Evolutionary conservation across 2,888 invertebrate species (phyloP).

Genomic region (Ichneumon xanthorius): DNA sequence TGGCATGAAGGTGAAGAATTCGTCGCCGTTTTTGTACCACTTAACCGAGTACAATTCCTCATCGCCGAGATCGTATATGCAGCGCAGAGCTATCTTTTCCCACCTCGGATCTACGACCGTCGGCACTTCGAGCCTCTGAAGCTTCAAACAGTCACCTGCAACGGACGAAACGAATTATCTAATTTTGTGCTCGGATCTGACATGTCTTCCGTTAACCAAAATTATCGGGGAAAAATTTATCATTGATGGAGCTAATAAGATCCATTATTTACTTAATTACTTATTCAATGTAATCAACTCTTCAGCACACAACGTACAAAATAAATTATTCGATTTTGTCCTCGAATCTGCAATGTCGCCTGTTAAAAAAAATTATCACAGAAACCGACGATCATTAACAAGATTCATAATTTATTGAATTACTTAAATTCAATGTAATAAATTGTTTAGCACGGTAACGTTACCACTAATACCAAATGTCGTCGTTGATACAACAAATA

Average conservation of each 20-base stretch:
- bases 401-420: not conserved
- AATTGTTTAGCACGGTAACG: not conserved
- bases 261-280: too few species aligned
- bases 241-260: too few species aligned
- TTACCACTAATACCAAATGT: too few species aligned
- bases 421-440: not conserved
- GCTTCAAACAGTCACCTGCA: conserved; percentile 74
- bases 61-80: conserved; percentile 80
- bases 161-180: conserved; percentile 36
- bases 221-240: not conserved
- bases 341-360: too few species aligned
- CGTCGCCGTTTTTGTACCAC: conserved; percentile 81
- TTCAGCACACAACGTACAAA: conserved; percentile 42
- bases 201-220: too few species aligned
- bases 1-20: conserved; percentile 81
- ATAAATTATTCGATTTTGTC: conserved; percentile 4
- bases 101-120: conserved; percentile 80
- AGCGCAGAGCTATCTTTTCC: conserved; percentile 76
- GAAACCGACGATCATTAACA: not conserved
- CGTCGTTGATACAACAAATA: not conserved
- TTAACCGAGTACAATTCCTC: conserved; percentile 81
- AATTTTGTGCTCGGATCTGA: not conserved
- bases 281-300: too few species aligned
- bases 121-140: conserved; percentile 78
- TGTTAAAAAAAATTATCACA: not conserved